Evolutionary conservation across 1,140 invertebrate genomes (phyloP).

Genomic region (Calephelis virginiensis): DNA sequence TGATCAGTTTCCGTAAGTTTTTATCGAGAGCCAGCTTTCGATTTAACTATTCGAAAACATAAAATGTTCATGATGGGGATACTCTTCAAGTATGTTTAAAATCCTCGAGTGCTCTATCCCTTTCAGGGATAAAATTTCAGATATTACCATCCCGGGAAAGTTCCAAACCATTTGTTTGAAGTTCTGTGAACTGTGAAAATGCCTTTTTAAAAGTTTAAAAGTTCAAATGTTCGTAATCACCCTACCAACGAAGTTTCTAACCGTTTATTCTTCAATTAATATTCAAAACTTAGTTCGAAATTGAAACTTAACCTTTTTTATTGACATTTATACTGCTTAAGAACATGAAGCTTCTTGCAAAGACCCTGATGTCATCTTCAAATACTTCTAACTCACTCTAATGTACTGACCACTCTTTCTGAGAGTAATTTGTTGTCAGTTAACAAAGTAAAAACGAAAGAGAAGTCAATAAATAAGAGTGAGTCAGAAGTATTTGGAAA

Average conservation of each 20-base stretch:
- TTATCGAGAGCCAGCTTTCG: no score
- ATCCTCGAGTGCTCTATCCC: not conserved
- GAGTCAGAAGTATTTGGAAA: no score
- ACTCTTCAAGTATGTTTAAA: conserved; percentile 1
- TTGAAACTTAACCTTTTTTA: not conserved
- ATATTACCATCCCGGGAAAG: conserved; percentile 1
- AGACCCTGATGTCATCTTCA: no score
- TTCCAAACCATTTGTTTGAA: conserved; percentile 14
- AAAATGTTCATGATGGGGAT: not conserved
- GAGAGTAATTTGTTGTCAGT: no score
- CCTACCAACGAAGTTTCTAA: not conserved
- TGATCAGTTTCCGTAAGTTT: no score
- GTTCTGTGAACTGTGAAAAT: conserved; percentile 17
- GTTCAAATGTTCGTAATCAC: conserved; percentile 11
- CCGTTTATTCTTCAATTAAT: conserved; percentile 1
- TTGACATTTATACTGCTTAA: no score
- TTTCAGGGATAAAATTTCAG: conserved; percentile 16
- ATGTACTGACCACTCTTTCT: no score
- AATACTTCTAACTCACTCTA: no score
- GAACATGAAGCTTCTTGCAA: no score
- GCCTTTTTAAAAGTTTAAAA: conserved; percentile 14
- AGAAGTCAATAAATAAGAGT: no score
- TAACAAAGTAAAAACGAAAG: no score
- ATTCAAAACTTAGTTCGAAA: not conserved
- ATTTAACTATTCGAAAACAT: no score